Evolutionary conservation across 2,797 vertebrate species (phyloP).

Genomic region (Acanthurus lineatus): DNA sequence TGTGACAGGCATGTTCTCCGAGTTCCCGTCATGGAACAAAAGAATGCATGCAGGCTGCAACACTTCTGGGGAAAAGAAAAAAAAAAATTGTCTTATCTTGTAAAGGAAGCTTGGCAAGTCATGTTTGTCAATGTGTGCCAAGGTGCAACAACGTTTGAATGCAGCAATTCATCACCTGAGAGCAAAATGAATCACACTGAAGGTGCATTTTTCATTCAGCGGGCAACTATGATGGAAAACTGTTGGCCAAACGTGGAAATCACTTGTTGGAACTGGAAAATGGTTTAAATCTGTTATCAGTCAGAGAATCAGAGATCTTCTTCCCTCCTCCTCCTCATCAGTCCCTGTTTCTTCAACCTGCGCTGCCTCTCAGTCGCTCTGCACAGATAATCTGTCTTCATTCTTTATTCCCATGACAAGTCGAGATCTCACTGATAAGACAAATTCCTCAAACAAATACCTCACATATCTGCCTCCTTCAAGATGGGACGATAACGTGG

Average conservation of each 20-base stretch:
- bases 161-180: not conserved
- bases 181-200: not conserved
- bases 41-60: constrained; percentile 67
- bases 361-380: constrained; percentile 22
- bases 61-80: constrained; percentile 74
- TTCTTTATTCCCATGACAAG: constrained; percentile 62
- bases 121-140: constrained; percentile 18
- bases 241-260: not conserved
- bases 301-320: not conserved
- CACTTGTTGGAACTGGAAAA: not conserved
- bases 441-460: constrained; percentile 63
- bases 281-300: constrained; percentile 40
- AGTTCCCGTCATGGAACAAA: constrained; percentile 60
- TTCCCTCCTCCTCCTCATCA: constrained; percentile 24
- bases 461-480: constrained; percentile 31
- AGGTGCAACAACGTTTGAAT: constrained; percentile 14
- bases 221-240: constrained; percentile 1
- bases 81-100: constrained; percentile 67
- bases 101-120: constrained; percentile 62
- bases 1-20: constrained; percentile 63
- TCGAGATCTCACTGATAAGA: constrained; percentile 58
- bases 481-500: constrained; percentile 46
- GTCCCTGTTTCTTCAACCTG: constrained; percentile 13
- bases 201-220: not conserved
- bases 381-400: constrained; percentile 47